Base-by-base conservation (phyloP, 2,113 vertebrate species). In the Mugil cephalus region DNA sequence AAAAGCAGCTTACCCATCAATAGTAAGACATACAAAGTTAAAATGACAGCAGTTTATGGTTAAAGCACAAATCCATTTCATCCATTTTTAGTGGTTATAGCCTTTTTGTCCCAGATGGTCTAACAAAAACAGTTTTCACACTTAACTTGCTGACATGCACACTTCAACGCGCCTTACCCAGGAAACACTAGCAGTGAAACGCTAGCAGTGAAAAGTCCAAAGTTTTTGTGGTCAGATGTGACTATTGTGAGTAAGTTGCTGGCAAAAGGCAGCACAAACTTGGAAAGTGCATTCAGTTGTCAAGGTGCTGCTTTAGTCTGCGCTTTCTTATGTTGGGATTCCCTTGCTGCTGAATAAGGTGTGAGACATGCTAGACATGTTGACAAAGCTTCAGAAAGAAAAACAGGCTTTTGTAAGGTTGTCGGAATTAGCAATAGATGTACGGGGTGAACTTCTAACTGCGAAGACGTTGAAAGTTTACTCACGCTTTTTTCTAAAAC, bases 381-480 rank as follows among this genome's bases (percentile, higher is more conserved):
- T 40, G 69, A 77, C 65, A 63, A 71, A 64, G 65, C 47, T 58
- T 21, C 39, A 74, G 19, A 59, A 19, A 64, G 34, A 45, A 71
- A 72, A n/a, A 53, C 21, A 42, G 51, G 17, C 30, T 18, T 19
- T 19, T 36, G 18, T 21, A 35, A 19, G 15, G 7, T 14, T 18
- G 45, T 45, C 34, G 17, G 47, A 59, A 52, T 40, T 50, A 60
- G 43, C 53, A 24, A 5, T 30, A 42, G 77, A 62, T 59, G 39
- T 4, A 14, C 4, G 17, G 62, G 65, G 52, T 69, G 56, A 74
- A 74, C 80, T 76, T 80, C 38, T 40, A 38, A 65, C 75, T 74
- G 12, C 73, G 8, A 5, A 76, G 69, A 74, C 50, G 24, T 61
- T 83, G 85, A 66, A 84, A 70, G 76, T 74, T 52, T 71, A 43